These are phyloP conservation scores for Elegia similella DNA, from an alignment of 2,888 invertebrate species.

Conservation along the genomic window DNA sequence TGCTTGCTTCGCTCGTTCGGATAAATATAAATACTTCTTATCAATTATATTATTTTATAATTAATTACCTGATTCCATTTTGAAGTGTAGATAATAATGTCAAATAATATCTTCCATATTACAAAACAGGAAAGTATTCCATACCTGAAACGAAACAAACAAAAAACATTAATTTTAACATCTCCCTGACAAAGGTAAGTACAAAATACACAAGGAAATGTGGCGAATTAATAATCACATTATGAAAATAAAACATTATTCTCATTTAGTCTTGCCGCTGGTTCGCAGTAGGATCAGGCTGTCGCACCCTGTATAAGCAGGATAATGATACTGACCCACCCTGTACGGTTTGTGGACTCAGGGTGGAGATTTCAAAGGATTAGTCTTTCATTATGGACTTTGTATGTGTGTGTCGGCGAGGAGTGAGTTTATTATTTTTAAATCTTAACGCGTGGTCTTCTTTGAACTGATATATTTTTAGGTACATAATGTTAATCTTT, in stretches of 20 bases:
- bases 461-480: too few species aligned
- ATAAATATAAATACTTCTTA: too few species aligned
- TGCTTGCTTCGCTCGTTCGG: too few species aligned
- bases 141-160: not conserved
- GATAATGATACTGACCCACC: slow-evolving; percentile 21
- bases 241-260: not conserved
- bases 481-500: too few species aligned
- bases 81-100: not conserved
- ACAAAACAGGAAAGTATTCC: not conserved
- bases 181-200: not conserved
- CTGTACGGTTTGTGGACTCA: slow-evolving; percentile 16
- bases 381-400: slow-evolving; percentile 19
- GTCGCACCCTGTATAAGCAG: slow-evolving; percentile 13
- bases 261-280: not conserved
- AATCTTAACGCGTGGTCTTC: not conserved
- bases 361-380: slow-evolving; percentile 19
- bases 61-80: too few species aligned
- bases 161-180: not conserved
- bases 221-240: not conserved
- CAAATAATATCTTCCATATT: not conserved
- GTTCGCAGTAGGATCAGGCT: slow-evolving; percentile 1
- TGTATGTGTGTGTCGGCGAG: not conserved
- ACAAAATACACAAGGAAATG: not conserved
- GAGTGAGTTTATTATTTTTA: not conserved
- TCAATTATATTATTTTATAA: too few species aligned